Evolutionary conservation across 1,140 invertebrate species (phyloP).

Genomic region (Calephelis virginiensis): DNA sequence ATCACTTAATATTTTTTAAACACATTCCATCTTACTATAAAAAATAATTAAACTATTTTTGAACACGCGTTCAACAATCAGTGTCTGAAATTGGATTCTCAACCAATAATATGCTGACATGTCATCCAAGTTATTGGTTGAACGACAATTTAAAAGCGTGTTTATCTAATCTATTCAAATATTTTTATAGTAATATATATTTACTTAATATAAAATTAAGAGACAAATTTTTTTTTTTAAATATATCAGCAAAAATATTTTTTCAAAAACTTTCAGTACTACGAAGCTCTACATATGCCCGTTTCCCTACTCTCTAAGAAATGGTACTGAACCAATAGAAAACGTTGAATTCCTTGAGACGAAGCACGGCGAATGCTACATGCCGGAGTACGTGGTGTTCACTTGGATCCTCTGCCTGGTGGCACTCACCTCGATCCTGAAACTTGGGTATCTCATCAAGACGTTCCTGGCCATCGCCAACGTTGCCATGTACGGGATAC

Average conservation of each 20-base stretch:
- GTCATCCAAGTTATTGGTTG: no score
- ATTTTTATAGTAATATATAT: no score
- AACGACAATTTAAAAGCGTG: no score
- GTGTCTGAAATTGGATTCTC: no score
- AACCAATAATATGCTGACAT: no score
- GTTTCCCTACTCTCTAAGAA: constrained; percentile 31
- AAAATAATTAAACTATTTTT: no score
- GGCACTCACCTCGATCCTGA: constrained; percentile 93
- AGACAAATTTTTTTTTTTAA: no score
- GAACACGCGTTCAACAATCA: no score
- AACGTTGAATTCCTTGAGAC: not conserved
- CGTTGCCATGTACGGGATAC: constrained; percentile 75
- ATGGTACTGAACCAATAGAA: constrained; percentile 8
- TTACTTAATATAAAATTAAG: no score
- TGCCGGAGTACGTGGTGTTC: constrained; percentile 94
- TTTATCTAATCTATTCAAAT: no score
- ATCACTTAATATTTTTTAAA: no score
- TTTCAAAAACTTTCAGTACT: constrained; percentile 53
- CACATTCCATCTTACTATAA: no score
- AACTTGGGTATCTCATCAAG: constrained; percentile 94
- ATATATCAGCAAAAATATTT: not conserved
- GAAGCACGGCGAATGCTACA: constrained; percentile 68
- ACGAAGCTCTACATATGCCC: constrained; percentile 68
- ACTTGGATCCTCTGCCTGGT: constrained; percentile 96
- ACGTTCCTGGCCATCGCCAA: constrained; percentile 88